These are phyloP conservation scores for Ciconia nigra DNA, from an alignment of 2,797 vertebrate genomes.

Conservation along the genomic window DNA sequence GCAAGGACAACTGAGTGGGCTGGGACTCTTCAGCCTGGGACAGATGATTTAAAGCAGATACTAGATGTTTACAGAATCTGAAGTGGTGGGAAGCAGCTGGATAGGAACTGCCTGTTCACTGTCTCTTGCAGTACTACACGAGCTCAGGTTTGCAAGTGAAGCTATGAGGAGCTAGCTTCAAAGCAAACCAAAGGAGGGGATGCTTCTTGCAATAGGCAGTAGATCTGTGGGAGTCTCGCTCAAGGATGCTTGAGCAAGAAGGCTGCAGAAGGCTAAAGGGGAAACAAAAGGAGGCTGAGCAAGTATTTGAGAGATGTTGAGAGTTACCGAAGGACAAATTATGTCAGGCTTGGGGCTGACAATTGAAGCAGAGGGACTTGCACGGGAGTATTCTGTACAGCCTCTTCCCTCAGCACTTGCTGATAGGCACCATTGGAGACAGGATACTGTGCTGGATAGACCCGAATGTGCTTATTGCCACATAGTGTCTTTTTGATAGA, in stretches of 20 bases:
- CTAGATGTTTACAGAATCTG: not conserved
- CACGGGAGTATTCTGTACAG: not conserved
- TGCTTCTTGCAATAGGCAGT: not conserved
- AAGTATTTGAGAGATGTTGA: not conserved
- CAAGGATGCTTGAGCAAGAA: not conserved
- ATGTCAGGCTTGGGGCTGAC: not conserved
- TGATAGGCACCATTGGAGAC: not conserved
- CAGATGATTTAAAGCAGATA: not conserved
- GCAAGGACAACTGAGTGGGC: not conserved
- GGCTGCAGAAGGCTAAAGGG: not conserved
- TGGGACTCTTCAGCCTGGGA: not conserved
- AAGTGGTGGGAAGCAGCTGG: not conserved
- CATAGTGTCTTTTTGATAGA: not conserved
- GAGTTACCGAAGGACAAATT: not conserved
- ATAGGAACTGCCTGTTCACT: not conserved
- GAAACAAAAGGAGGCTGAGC: not conserved
- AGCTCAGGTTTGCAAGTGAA: not conserved
- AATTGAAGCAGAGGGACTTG: not conserved
- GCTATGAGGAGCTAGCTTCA: not conserved
- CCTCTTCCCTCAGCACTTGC: not conserved
- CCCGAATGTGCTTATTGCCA: not conserved
- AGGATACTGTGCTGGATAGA: not conserved
- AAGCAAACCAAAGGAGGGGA: not conserved
- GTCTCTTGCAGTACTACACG: not conserved
- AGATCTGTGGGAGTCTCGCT: not conserved